phyloP scores from a whole-genome alignment of 1,140 invertebrate species.

The Dendrolimus kikuchii region DNA sequence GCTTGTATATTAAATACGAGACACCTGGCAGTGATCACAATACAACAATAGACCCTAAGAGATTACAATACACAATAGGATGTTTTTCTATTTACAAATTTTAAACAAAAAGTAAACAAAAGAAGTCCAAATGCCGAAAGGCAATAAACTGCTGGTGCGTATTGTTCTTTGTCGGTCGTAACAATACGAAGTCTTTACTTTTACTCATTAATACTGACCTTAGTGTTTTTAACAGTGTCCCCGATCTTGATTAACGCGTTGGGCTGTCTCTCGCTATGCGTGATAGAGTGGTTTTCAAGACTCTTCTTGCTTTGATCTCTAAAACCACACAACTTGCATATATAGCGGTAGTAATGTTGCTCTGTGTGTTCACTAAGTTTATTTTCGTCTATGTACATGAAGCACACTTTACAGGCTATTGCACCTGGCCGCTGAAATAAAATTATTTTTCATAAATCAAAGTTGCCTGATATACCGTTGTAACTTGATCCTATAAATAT shows the following conservation, averaged over 20 bases:
- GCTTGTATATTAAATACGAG: no score
- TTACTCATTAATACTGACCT: slow-evolving; percentile 7
- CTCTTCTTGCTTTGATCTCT: slow-evolving; percentile 16
- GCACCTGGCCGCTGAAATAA: slow-evolving; percentile 30
- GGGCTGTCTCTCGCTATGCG: slow-evolving; percentile 22
- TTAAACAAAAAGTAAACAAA: no score
- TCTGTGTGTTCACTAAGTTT: slow-evolving; percentile 25
- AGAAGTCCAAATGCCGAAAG: no score
- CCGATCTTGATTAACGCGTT: slow-evolving; percentile 32
- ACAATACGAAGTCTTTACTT: no score
- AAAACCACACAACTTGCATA: slow-evolving; percentile 36
- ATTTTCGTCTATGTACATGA: slow-evolving; percentile 31
- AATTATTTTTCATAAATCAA: neutral
- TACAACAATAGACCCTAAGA: no score
- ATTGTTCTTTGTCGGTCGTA: no score
- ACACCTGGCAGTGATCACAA: no score
- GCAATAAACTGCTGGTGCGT: no score
- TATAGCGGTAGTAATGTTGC: slow-evolving; percentile 28
- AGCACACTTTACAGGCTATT: slow-evolving; percentile 43
- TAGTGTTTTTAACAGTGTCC: slow-evolving; percentile 11
- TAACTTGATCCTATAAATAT: neutral
- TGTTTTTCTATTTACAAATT: no score
- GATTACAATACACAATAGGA: no score
- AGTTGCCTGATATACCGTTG: neutral
- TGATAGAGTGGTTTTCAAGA: slow-evolving; percentile 23